Conservation (phyloP, 2,888 invertebrate genomes). For the Isoperla grammatica region DNA sequence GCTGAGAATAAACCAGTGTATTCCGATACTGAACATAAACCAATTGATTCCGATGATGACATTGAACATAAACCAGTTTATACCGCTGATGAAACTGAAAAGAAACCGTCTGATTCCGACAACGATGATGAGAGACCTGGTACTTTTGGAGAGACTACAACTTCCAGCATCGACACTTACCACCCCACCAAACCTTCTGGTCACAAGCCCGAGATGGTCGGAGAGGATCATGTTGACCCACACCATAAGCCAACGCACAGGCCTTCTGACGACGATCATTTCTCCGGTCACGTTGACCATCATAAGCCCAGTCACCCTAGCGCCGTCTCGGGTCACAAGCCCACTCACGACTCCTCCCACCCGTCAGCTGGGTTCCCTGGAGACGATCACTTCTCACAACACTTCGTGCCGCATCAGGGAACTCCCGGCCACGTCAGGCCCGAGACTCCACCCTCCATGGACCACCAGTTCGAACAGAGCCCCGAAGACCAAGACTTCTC, state of each 20-base stretch:
- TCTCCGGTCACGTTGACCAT: no score
- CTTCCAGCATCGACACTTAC: conserved; percentile 2
- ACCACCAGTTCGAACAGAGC: conserved; percentile 33
- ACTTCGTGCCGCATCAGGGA: neutral
- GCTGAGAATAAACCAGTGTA: neutral
- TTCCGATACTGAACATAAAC: neutral
- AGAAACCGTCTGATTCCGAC: conserved; percentile 22
- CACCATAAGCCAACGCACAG: neutral
- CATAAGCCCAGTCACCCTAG: no score
- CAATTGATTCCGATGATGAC: neutral
- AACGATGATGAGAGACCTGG: conserved; percentile 22
- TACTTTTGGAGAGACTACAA: conserved; percentile 28
- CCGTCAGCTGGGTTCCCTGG: no score
- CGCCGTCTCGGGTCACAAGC: no score
- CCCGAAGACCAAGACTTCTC: conserved; percentile 3
- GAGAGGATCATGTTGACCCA: neutral
- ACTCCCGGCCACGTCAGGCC: no score
- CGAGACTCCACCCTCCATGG: conserved; percentile 21
- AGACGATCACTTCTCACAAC: conserved; percentile 5
- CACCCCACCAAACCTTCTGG: neutral
- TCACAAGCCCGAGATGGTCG: neutral
- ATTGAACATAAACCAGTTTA: no score
- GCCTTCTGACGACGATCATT: no score
- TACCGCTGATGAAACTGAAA: conserved; percentile 8
- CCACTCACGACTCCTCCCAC: no score